Evolutionary conservation across 2,888 invertebrate species (phyloP).

Genomic region (Tipula unca): DNA sequence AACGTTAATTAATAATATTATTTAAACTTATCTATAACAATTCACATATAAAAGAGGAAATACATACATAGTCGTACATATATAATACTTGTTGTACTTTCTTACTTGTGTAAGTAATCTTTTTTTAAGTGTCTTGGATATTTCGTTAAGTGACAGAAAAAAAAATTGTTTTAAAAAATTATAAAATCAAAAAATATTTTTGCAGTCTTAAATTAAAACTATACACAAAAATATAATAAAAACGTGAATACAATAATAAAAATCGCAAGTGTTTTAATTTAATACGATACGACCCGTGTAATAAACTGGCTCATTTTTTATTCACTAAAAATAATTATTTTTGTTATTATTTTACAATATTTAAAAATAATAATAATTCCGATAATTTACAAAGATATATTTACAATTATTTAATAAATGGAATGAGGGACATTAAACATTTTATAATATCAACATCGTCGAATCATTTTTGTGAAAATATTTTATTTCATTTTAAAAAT

Average conservation of each 20-base stretch:
- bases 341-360: not conserved
- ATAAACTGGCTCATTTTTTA: constrained; percentile 15
- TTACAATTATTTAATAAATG: constrained; percentile 22
- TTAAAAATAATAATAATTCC: not conserved
- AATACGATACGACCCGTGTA: not conserved
- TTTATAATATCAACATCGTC: constrained; percentile 71
- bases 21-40: not conserved
- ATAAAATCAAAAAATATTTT: not conserved
- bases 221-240: not conserved
- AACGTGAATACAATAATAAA: not conserved
- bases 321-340: not conserved
- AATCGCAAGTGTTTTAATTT: not conserved
- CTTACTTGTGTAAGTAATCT: not conserved
- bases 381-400: not conserved
- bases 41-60: not conserved
- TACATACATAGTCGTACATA: not conserved
- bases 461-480: constrained; percentile 63
- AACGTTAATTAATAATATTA: not conserved
- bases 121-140: not conserved
- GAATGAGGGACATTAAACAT: constrained; percentile 26
- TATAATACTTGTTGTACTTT: too few relatives aligned
- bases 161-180: not conserved
- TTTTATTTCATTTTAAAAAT: constrained; percentile 1
- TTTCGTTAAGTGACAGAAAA: not conserved
- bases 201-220: not conserved